These are phyloP conservation scores for Gallinago jamesoni DNA, from an alignment of 2,113 vertebrate species.

Conservation along the genomic window DNA sequence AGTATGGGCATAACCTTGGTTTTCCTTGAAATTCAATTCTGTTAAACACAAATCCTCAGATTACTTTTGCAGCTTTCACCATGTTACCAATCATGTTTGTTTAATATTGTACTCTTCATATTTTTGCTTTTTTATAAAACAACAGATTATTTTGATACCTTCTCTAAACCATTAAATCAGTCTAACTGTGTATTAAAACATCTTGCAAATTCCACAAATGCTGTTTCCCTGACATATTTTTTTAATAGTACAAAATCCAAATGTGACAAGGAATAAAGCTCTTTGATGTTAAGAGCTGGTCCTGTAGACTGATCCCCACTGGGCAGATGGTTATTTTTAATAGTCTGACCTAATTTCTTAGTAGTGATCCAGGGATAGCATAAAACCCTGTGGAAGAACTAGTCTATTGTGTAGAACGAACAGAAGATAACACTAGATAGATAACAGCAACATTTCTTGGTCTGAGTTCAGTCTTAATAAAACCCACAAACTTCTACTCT, in stretches of 20 bases:
- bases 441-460: neutral
- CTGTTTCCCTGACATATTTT: conserved; percentile 24
- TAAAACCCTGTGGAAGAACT: conserved; percentile 16
- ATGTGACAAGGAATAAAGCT: conserved; percentile 42
- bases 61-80: conserved; percentile 18
- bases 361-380: conserved; percentile 42
- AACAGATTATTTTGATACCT: neutral
- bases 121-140: neutral
- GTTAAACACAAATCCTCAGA: neutral
- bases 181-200: neutral
- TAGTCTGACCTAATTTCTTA: conserved; percentile 68
- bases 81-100: neutral
- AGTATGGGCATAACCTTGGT: neutral
- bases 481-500: neutral
- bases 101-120: neutral
- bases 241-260: neutral
- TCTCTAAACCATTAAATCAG: neutral
- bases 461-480: neutral
- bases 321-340: conserved; percentile 72
- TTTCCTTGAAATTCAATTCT: conserved; percentile 51
- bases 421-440: neutral
- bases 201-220: conserved; percentile 3
- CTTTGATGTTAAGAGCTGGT: conserved; percentile 17
- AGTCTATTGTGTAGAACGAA: neutral
- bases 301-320: conserved; percentile 45